Evolutionary conservation across 2,113 vertebrate genomes (phyloP), one percentile per base, ranked within the genome.

Genomic region (Urocitellus parryii): DNA sequence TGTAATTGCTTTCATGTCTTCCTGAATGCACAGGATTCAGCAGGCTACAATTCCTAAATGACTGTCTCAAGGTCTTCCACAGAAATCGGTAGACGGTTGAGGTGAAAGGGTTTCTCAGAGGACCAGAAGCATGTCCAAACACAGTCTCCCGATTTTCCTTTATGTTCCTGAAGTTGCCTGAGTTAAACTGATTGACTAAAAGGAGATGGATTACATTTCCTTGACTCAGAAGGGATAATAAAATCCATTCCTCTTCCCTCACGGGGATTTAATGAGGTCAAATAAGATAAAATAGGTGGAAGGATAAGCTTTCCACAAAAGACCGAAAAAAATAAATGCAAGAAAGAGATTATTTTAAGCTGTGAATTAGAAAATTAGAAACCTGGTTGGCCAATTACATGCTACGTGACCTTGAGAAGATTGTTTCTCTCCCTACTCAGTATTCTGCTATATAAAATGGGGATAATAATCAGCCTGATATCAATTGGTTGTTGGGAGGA

Each of bases 11-110:
- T 96, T 96, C 92, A 70, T 85, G 77, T 83, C 83, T 82, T 96
- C 70, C 80, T 65, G 81, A 91, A 83, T 82, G 93, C 51, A 70
- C 83, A 94, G 87, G 94, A 96, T 88, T 83, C 95, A 84, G 89
- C 77, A 65, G 85, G 84, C 67, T 95, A 70, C 87, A 95, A 93
- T 91, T 95, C 91, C 93, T 96, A 67, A 91, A 81, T 93, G 97
- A 80, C 94, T 3, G 0, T 93, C 91, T 97, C 97, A 97, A 97
- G 97, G 97, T 97, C 97, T 97, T 96, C 79, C 86, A 58, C 12
- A 18, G 83, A 70, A 85, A 89, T 91, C 74, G 96, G 88, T 91
- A 96, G 90, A 87, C 58, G 27, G 32, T 87, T 80, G 94, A 95
- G 48, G 77, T 58, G 85, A 91, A 96, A 94, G 37, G 1, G n/a